Evolutionary conservation across 1,140 invertebrate species (phyloP).

Genomic region (Zophobas atratus): DNA sequence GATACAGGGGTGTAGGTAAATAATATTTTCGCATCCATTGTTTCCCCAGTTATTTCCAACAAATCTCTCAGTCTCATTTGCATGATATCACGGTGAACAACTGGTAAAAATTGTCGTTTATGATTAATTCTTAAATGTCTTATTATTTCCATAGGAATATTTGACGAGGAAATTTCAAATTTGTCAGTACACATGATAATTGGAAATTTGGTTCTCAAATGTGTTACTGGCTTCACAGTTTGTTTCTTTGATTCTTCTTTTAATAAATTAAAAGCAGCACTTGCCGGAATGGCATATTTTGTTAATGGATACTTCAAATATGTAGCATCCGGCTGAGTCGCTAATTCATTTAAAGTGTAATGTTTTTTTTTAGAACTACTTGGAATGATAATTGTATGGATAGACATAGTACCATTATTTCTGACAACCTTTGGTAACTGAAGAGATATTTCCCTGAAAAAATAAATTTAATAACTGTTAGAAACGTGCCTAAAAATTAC

Average conservation of each 20-base stretch:
- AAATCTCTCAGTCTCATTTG: slow-evolving; percentile 85
- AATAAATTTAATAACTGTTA: slow-evolving; percentile 32
- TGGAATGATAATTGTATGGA: slow-evolving; percentile 62
- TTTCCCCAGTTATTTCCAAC: slow-evolving; percentile 74
- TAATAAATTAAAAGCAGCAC: slow-evolving; percentile 65
- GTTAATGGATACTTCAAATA: slow-evolving; percentile 63
- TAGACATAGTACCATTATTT: slow-evolving; percentile 63
- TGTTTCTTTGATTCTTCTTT: slow-evolving; percentile 57
- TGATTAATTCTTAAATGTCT: slow-evolving; percentile 73
- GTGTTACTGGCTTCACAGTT: slow-evolving; percentile 61
- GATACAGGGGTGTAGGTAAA: slow-evolving; percentile 77
- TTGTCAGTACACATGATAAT: slow-evolving; percentile 64
- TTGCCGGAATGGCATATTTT: slow-evolving; percentile 62
- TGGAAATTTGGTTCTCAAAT: slow-evolving; percentile 62
- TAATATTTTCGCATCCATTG: slow-evolving; percentile 73
- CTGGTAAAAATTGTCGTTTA: slow-evolving; percentile 84
- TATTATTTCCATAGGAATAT: slow-evolving; percentile 74
- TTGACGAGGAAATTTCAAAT: slow-evolving; percentile 60
- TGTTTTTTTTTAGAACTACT: slow-evolving; percentile 48
- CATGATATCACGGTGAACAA: slow-evolving; percentile 87
- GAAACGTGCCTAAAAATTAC: slow-evolving; percentile 51
- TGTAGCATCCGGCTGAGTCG: slow-evolving; percentile 55
- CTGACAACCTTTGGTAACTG: slow-evolving; percentile 56
- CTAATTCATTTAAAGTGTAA: slow-evolving; percentile 53
- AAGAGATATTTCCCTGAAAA: slow-evolving; percentile 60